Percentiles rank a stretch among this genome's conserved stretches.
Evolutionary conservation across 2,888 invertebrate genomes (phyloP).

Genomic region (Amaurobius ferox): DNA sequence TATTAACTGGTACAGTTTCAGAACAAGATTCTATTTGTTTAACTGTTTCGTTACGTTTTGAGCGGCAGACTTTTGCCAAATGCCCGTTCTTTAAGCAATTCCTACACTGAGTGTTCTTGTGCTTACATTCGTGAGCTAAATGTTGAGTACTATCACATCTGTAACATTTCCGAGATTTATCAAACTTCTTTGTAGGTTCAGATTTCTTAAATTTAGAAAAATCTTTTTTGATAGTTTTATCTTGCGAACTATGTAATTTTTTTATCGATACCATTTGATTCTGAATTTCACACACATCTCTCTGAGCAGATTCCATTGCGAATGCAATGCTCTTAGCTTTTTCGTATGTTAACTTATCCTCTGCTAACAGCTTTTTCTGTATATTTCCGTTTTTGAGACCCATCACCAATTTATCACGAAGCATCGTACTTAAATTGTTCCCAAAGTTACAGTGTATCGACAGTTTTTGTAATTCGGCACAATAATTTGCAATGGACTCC

Average conservation of each 20-base stretch:
- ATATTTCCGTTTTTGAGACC: slow-evolving; percentile 50
- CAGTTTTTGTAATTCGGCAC: slow-evolving; percentile 49
- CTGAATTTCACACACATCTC: slow-evolving; percentile 50
- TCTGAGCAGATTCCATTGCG: slow-evolving; percentile 48
- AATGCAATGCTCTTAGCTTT: slow-evolving; percentile 47
- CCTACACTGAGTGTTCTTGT: slow-evolving; percentile 51
- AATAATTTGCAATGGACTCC: slow-evolving; percentile 48
- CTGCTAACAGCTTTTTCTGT: slow-evolving; percentile 50
- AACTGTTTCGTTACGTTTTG: slow-evolving; percentile 54
- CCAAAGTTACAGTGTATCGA: slow-evolving; percentile 51
- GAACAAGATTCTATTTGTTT: slow-evolving; percentile 54
- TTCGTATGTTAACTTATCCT: slow-evolving; percentile 51
- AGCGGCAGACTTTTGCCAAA: slow-evolving; percentile 53
- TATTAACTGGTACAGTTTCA: slow-evolving; percentile 55
- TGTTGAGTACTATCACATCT: slow-evolving; percentile 54
- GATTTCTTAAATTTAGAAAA: slow-evolving; percentile 37
- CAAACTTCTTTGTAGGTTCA: slow-evolving; percentile 38
- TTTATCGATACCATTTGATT: slow-evolving; percentile 46
- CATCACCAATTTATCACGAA: slow-evolving; percentile 52
- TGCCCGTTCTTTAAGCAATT: slow-evolving; percentile 57
- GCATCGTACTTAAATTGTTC: slow-evolving; percentile 51
- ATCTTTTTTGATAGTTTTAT: slow-evolving; percentile 49
- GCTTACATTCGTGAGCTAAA: slow-evolving; percentile 54
- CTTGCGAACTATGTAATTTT: slow-evolving; percentile 46
- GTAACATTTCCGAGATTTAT: slow-evolving; percentile 54